These are phyloP conservation scores for Prosopocoilus inquinatus DNA, from an alignment of 2,888 invertebrate genomes.

Conservation along the genomic window DNA sequence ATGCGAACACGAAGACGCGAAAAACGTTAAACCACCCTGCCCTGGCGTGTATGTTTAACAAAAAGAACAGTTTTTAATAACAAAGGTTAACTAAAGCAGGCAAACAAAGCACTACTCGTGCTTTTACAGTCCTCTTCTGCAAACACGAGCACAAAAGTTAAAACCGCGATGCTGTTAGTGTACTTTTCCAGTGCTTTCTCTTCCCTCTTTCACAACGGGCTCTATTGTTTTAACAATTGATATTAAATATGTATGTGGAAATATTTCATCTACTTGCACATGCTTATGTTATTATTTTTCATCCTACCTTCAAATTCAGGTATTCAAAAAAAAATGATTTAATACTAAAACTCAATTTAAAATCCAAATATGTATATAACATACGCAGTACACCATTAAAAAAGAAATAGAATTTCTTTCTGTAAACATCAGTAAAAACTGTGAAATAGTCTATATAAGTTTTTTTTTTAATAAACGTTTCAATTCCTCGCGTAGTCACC, in stretches of 20 bases:
- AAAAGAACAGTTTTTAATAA: conserved; percentile 29
- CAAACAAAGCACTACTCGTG: conserved; percentile 24
- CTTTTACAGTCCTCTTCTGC: conserved; percentile 28
- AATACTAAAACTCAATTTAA: too few species aligned
- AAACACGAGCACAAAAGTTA: conserved; percentile 40
- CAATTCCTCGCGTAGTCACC: too few species aligned
- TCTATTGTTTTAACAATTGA: conserved; percentile 39
- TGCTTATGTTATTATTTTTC: not conserved
- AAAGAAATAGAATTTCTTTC: too few species aligned
- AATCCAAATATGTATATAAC: too few species aligned
- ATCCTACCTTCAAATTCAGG: too few species aligned
- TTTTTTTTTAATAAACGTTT: too few species aligned
- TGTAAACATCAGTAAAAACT: too few species aligned
- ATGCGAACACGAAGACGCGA: too few species aligned
- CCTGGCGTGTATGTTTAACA: not conserved
- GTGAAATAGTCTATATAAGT: too few species aligned
- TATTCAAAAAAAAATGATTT: too few species aligned
- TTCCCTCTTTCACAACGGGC: conserved; percentile 21
- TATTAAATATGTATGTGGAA: conserved; percentile 21
- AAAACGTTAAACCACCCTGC: too few species aligned
- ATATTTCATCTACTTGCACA: conserved; percentile 1
- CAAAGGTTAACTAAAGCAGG: conserved; percentile 30
- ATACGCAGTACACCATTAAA: too few species aligned
- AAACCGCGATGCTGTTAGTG: conserved; percentile 30
- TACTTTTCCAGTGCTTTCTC: conserved; percentile 22